phyloP scores from a whole-genome alignment of 2,797 vertebrate species.

The Siniperca obscura region DNA sequence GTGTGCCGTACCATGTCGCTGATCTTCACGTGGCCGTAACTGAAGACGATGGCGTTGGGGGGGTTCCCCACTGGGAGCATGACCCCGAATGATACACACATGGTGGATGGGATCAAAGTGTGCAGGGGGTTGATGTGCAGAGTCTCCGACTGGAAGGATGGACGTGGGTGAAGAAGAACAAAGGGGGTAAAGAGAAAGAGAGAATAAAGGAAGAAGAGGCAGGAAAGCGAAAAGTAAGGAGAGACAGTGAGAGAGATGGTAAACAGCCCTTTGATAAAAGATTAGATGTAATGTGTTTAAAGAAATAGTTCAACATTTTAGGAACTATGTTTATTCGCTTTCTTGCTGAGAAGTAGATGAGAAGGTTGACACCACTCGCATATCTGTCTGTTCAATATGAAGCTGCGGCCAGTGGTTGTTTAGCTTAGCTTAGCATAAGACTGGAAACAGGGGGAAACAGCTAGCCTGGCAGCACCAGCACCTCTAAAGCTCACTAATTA shows the following conservation, averaged over 20 bases:
- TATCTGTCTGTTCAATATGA: background rate
- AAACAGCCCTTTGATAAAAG: background rate
- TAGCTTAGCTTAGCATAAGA: background rate
- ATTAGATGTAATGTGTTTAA: background rate
- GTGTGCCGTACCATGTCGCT: constrained; percentile 92
- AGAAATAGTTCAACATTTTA: background rate
- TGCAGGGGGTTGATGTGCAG: constrained; percentile 96
- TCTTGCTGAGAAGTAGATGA: background rate
- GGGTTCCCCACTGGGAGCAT: constrained; percentile 99
- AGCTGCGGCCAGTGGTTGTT: background rate
- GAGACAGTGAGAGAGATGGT: background rate
- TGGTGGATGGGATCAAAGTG: constrained; percentile 96
- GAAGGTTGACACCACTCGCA: background rate
- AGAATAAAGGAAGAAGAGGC: background rate
- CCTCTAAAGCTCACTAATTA: background rate
- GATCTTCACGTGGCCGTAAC: constrained; percentile 97
- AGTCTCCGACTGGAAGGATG: constrained; percentile 90
- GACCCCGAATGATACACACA: constrained; percentile 98
- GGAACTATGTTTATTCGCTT: background rate
- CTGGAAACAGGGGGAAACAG: background rate
- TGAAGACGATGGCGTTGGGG: constrained; percentile 98
- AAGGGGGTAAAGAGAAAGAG: background rate
- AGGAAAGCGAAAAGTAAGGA: background rate
- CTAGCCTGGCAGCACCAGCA: too few species aligned
- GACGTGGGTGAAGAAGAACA: constrained; percentile 5